phyloP scores from a whole-genome alignment of 1,140 invertebrate species.

The Zaprionus gabonicus region DNA sequence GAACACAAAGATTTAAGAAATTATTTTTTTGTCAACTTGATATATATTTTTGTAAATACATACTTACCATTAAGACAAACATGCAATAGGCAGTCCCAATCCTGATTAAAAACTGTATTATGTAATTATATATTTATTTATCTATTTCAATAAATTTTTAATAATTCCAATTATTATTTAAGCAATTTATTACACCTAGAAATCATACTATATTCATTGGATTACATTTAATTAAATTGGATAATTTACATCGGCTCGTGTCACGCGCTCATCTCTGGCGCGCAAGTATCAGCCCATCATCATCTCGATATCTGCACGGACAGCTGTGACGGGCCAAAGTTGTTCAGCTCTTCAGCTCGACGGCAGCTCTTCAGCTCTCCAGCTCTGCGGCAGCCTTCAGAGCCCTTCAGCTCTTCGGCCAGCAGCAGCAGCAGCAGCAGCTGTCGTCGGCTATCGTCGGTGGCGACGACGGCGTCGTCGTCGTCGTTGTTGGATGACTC shows the following conservation, averaged over 20 bases:
- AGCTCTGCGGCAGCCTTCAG: conserved; percentile 13
- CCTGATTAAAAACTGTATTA: no score
- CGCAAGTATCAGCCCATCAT: conserved; percentile 36
- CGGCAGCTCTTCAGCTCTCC: conserved; percentile 7
- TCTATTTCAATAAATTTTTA: no score
- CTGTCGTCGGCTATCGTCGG: conserved; percentile 46
- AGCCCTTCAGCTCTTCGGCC: conserved; percentile 27
- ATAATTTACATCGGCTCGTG: not conserved
- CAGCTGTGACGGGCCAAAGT: conserved; percentile 48
- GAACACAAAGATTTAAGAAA: no score
- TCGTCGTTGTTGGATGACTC: conserved; percentile 20
- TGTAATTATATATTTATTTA: no score
- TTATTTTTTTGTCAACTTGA: no score
- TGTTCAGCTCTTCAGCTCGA: conserved; percentile 14
- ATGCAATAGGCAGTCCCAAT: no score
- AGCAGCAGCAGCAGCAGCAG: conserved; percentile 29
- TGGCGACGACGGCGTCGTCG: conserved; percentile 4
- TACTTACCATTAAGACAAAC: no score
- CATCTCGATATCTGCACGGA: conserved; percentile 45
- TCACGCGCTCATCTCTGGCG: conserved; percentile 10
- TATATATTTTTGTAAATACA: no score
- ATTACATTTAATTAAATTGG: no score
- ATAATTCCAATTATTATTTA: no score
- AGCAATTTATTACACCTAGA: no score
- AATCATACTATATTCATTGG: no score